Base-by-base conservation (phyloP, 2,888 invertebrate genomes). In the Nomada fabriciana region DNA sequence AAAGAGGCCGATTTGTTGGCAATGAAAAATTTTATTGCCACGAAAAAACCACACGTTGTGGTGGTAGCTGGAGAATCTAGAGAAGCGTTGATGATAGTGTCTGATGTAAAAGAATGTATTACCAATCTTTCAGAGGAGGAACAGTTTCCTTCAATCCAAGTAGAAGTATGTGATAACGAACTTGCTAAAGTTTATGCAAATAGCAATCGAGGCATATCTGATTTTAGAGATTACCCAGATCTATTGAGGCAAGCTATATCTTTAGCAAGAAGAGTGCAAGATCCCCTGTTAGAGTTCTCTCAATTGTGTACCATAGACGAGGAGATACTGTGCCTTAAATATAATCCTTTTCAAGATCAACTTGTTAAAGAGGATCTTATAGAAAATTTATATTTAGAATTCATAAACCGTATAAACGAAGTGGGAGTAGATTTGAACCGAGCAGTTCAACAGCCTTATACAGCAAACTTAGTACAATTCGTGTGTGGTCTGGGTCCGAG, bases 391-490 rank as follows among this genome's bases (percentile, higher is more conserved):
- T 96, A 97, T 84, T 94, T 98, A 73, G 99, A 99, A 94, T 97
- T 97, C 91, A 98, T 99, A 2, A 99, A 99, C 93, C 95, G 98
- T 72, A 98, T 99, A 0, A 99, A 99, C 93, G 99, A 99, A 95
- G 99, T 99, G 0, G 99, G 99, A 10, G 98, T 99, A 0, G 99
- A 99, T 91, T 96, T 99, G 13, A 99, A 99, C 93, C 95, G 97
- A 90, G 98, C 98, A 0, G 97, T 99, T 0, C 96, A 98, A 82
- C 97, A 98, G 79, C 96, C 98, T 0, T 97, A 99, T 89, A 98
- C 98, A 0, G 96, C 97, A 0, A 97, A 98, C 91, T 94, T 99
- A 67, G 96, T 99, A 5, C 99, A 99, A 94, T 99, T 99, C 93
- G 97, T 99, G 25, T 99, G 99, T 93, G 99, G 99, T 23, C 94